Conservation (phyloP, 2,797 vertebrate genomes). For the Lepidocolaptes lacrymiger region DNA sequence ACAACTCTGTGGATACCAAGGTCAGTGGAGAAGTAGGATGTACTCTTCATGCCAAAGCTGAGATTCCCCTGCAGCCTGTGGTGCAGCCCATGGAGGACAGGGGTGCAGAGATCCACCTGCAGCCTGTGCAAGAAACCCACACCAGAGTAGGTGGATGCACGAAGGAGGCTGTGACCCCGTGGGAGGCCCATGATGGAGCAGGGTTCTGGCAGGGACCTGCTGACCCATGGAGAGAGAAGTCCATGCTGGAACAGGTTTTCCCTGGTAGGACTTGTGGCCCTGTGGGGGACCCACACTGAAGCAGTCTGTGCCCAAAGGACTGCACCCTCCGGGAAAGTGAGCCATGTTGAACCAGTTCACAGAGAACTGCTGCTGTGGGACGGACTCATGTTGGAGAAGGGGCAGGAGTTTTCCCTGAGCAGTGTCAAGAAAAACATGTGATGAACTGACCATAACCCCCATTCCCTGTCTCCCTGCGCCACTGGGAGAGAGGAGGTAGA, state of each 20-base stretch:
- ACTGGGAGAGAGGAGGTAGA: not conserved
- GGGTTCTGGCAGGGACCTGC: not conserved
- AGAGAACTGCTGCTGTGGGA: not conserved
- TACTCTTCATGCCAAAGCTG: not conserved
- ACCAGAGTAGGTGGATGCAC: not conserved
- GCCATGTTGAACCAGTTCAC: not conserved
- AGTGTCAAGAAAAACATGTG: not conserved
- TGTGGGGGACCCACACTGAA: accelerated
- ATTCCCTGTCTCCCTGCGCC: not conserved
- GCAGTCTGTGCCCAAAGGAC: not conserved
- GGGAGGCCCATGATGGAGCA: not conserved
- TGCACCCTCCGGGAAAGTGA: not conserved
- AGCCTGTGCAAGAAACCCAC: not conserved
- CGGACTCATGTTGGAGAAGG: not conserved
- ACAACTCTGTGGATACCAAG: not conserved
- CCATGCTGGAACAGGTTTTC: not conserved
- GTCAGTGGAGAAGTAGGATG: not conserved
- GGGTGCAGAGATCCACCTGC: not conserved
- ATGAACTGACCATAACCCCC: not conserved
- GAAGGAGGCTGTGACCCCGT: not conserved
- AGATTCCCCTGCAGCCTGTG: not conserved
- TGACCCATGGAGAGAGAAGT: not conserved
- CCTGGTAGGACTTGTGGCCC: not conserved
- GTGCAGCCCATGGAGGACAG: not conserved
- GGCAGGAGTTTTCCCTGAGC: not conserved